Conservation (phyloP, 2,113 vertebrate genomes). For the Spermophilus dauricus region DNA sequence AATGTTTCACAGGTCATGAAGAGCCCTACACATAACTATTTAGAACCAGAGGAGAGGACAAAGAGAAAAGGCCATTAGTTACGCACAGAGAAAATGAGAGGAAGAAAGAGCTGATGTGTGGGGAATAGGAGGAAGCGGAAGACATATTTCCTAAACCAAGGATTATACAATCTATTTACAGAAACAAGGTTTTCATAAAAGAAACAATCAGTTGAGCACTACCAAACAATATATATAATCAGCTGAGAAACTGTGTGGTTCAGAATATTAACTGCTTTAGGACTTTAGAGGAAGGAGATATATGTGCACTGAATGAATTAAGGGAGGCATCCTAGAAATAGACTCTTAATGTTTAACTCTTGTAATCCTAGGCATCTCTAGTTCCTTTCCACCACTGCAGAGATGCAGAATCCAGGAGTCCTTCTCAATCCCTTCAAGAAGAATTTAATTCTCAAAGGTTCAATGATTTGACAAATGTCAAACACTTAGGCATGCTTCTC, state of each 20-base stretch:
- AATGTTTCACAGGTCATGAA: background rate
- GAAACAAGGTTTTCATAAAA: constrained; percentile 56
- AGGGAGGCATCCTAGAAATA: background rate
- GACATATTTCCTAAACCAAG: background rate
- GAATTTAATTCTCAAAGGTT: background rate
- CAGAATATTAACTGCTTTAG: constrained; percentile 55
- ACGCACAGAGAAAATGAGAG: background rate
- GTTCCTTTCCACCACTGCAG: background rate
- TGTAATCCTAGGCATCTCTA: background rate
- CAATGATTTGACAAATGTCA: background rate
- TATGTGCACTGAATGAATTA: constrained; percentile 45
- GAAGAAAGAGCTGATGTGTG: background rate
- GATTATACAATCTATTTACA: constrained; percentile 44
- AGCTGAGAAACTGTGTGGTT: background rate
- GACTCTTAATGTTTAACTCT: background rate
- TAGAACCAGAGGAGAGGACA: background rate
- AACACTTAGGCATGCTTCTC: background rate
- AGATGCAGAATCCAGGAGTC: background rate
- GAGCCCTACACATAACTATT: background rate
- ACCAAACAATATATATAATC: constrained; percentile 49
- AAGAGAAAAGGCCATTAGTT: background rate
- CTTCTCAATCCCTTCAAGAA: background rate
- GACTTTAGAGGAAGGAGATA: background rate
- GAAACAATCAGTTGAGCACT: constrained; percentile 42
- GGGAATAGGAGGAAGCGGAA: background rate